Evolutionary conservation across 2,113 vertebrate genomes (phyloP), one percentile per base, ranked within the genome.

Genomic region (Pygoscelis adeliae): DNA sequence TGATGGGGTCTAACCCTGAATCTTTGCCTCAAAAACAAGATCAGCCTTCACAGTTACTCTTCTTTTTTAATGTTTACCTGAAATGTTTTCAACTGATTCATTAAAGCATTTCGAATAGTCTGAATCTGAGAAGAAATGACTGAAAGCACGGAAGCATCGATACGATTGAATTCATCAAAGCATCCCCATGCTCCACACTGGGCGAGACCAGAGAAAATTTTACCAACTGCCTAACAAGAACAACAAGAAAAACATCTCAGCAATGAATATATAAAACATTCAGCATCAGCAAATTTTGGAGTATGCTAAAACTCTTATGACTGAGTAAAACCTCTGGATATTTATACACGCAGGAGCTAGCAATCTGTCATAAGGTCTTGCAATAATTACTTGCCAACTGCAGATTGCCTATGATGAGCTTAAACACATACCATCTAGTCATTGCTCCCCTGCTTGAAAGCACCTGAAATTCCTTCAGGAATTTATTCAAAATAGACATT

Each of bases 121-220:
- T 99, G 99, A 90, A 99, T 99, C 98, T 99, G 99, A 26, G 99
- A 99, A 5, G 99, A 99, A 97, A 99, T 99, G 69, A 99, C 99
- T 7, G 99, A 99, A n/a, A 99, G 98, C 93, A 99, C 99, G 0
- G 99, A 99, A 50, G 99, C 99, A 2, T 99, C 99, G 0, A 99
- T 99, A 8, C 99, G 99, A 94, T 99, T 99, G 89, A 99, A 99
- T 96, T 99, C 99, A 76, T 99, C 99, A 61, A 99, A 99, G 96
- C 99, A 99, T 61, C 99, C 99, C 99, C 99, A 99, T 1, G 99
- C 99, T 38, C 99, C 99, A 53, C 99, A 99, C 96, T 99, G 99
- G 52, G 99, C 99, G 0, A 99, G 98, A 32, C 99, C 99, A 3
- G 99, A 99, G 56, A 99, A 98, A 88, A 99, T 99, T 97, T 99